Evolutionary conservation across 2,797 vertebrate species (phyloP).

Genomic region (Octomys mimax): DNA sequence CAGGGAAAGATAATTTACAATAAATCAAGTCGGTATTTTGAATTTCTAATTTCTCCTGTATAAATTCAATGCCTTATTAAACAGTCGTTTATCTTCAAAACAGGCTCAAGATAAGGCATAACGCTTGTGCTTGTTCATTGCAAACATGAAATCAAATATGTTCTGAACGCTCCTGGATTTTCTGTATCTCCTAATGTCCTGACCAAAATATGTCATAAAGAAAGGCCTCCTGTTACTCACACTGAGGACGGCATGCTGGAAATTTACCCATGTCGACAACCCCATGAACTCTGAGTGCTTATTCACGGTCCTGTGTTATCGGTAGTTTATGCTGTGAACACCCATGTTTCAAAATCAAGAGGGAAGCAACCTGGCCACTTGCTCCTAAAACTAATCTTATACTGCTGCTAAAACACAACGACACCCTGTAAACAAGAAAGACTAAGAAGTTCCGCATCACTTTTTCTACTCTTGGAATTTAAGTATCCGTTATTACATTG

Average conservation of each 20-base stretch:
- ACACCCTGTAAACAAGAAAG: background rate
- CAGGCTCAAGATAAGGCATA: background rate
- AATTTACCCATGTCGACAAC: background rate
- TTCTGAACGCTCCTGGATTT: background rate
- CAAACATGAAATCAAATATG: background rate
- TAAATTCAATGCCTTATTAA: slow-evolving; percentile 15
- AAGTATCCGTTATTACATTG: background rate
- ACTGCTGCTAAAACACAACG: background rate
- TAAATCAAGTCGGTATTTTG: background rate
- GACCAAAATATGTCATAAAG: slow-evolving; percentile 13
- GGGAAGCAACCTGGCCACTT: background rate
- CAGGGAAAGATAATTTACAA: slow-evolving; percentile 14
- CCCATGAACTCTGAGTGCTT: background rate
- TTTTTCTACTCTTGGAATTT: background rate
- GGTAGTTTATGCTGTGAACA: background rate
- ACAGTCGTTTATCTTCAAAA: slow-evolving; percentile 50
- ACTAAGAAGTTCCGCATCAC: background rate
- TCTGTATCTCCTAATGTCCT: background rate
- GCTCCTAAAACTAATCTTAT: background rate
- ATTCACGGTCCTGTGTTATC: background rate
- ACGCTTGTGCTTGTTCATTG: background rate
- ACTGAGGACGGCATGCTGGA: background rate
- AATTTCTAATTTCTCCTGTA: slow-evolving; percentile 48
- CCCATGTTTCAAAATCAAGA: background rate
- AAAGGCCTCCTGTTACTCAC: background rate